Evolutionary conservation across 2,113 vertebrate genomes (phyloP).

Genomic region (Hippolais icterina): DNA sequence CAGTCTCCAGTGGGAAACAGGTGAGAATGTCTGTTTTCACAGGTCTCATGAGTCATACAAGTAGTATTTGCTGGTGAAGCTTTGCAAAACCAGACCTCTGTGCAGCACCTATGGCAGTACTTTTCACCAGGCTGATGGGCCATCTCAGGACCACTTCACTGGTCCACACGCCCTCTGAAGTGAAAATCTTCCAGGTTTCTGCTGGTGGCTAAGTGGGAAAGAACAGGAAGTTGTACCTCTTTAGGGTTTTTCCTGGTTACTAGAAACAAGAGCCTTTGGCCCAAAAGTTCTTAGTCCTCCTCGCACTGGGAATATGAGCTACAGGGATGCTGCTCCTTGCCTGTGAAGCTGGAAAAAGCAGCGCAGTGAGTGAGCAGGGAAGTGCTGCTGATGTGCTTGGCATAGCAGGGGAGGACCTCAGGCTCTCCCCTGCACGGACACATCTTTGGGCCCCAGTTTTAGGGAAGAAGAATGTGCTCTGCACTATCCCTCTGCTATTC

Average conservation of each 20-base stretch:
- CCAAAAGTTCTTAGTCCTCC: background rate
- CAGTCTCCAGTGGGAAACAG: accelerated
- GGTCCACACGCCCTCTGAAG: background rate
- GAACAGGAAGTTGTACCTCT: background rate
- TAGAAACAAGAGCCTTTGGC: background rate
- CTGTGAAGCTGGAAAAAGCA: background rate
- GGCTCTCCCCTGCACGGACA: background rate
- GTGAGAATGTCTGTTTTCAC: background rate
- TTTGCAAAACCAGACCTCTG: background rate
- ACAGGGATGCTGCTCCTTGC: background rate
- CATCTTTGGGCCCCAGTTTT: background rate
- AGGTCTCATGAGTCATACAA: accelerated
- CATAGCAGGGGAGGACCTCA: accelerated
- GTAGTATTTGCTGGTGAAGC: background rate
- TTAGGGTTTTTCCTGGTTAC: background rate
- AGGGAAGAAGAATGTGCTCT: background rate
- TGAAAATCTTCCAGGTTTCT: background rate
- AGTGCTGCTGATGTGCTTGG: background rate
- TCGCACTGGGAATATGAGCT: accelerated
- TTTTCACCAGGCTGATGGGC: background rate
- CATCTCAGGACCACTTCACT: background rate
- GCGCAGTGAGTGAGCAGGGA: background rate
- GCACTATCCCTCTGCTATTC: background rate
- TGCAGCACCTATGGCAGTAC: accelerated
- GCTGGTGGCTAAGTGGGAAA: background rate